Evolutionary conservation across 2,888 invertebrate genomes (phyloP), one percentile per base, ranked within the genome.

Genomic region (Rhodophaea formosa): DNA sequence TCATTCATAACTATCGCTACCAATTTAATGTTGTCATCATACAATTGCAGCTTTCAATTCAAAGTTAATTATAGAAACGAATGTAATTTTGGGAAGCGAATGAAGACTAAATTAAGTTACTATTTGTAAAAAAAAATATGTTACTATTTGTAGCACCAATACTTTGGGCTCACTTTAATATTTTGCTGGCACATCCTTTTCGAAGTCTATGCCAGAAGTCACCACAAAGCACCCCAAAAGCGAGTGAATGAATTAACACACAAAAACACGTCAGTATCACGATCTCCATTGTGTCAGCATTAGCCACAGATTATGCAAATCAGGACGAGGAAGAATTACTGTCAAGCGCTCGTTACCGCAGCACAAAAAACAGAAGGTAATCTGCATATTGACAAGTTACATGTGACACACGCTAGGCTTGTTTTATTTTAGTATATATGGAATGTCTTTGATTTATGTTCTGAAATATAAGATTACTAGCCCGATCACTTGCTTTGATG

Each of bases 231-330:
- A 32, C 35, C 32, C 54, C 35, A 30, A 44, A 45, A 12, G 35
- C 52, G 53, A 29, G 8, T 32, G 54, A 17, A 58, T 59, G 59
- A 59, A 53, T 59, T 58, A 53, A 59, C 49, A 57, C 53, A 52
- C 43, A 62, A 59, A 61, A 59, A 59, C 47, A 58, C 52, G 57
- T 42, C 61, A 47, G 61, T 64, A 59, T 62, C 62, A 70, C 61
- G 61, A 65, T 64, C 58, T 64, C 61, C 62, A 72, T 72, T 74
- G 72, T 74, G 59, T 60, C 52, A 56, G 69, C 68, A 73, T 73
- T 68, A 70, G 66, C 51, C 16, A 51, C 51, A 73, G 82, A 81
- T 84, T 84, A 85, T 84, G 82, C 74, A 79, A 84, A 84, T 84
- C 71, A 76, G 78, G 77, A 79, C 74, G 72, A 77, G 73, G 72